Conservation (phyloP, 2,113 vertebrate genomes). For the Amia ocellicauda region DNA sequence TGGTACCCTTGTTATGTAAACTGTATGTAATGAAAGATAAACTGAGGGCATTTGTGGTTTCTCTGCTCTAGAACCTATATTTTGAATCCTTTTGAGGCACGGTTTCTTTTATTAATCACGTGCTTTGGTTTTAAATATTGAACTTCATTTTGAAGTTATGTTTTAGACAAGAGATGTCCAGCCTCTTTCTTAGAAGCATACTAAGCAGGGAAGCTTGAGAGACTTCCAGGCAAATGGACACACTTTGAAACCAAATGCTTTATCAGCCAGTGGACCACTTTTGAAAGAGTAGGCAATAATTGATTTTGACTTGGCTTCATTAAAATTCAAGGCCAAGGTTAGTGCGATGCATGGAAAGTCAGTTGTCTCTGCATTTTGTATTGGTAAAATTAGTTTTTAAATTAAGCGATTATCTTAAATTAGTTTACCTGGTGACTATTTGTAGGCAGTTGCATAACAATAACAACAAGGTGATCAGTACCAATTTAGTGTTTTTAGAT, state of each 20-base stretch:
- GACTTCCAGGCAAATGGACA: slow-evolving; percentile 51
- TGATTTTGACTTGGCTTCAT: slow-evolving; percentile 52
- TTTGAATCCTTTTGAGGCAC: slow-evolving; percentile 31
- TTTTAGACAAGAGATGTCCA: slow-evolving; percentile 31
- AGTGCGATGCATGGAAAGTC: slow-evolving; percentile 32
- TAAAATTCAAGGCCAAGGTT: slow-evolving; percentile 46
- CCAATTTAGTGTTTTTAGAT: too few relatives aligned
- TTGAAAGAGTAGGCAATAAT: slow-evolving; percentile 53
- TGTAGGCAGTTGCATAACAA: too few relatives aligned
- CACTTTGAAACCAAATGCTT: slow-evolving; percentile 41
- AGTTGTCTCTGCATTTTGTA: too few relatives aligned
- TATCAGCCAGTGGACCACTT: slow-evolving; percentile 50
- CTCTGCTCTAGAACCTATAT: slow-evolving; percentile 28
- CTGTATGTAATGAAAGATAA: slow-evolving; percentile 41
- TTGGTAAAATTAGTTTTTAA: too few relatives aligned
- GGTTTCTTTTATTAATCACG: slow-evolving; percentile 47
- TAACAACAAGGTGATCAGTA: too few relatives aligned
- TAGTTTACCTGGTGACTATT: too few relatives aligned
- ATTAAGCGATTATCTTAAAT: too few relatives aligned
- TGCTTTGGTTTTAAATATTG: slow-evolving; percentile 44
- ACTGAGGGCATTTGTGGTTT: slow-evolving; percentile 18
- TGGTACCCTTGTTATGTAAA: slow-evolving; percentile 43
- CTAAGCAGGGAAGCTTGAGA: slow-evolving; percentile 35
- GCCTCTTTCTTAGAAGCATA: slow-evolving; percentile 41
- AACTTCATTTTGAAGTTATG: slow-evolving; percentile 35